Conservation (phyloP, 2,888 invertebrate genomes). For the Lasioglossum morio region DNA sequence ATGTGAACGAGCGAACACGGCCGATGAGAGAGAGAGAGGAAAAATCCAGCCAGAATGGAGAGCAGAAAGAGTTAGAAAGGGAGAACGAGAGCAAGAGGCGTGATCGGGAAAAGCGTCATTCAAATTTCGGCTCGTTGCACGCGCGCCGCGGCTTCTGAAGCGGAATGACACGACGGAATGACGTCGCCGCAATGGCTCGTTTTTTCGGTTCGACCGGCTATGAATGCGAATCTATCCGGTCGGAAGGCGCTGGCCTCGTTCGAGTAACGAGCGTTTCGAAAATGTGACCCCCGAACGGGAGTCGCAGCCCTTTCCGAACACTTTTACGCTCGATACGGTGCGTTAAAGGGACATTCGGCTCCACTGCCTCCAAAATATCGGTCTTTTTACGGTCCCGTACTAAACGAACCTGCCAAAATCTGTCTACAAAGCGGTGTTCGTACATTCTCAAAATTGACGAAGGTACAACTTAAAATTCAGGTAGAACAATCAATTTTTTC, state of each 20-base stretch:
- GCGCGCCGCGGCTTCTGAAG: conserved; percentile 50
- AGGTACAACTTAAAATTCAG: not conserved
- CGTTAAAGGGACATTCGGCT: conserved; percentile 30
- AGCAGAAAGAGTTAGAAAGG: not conserved
- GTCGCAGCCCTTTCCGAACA: conserved; percentile 14
- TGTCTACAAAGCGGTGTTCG: too few species aligned
- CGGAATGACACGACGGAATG: conserved; percentile 66
- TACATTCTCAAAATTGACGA: not conserved
- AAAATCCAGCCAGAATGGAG: not conserved
- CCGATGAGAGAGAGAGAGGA: not conserved
- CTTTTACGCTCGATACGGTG: conserved; percentile 14
- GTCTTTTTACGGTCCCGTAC: not conserved
- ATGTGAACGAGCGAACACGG: conserved; percentile 21
- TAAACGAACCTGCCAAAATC: not conserved
- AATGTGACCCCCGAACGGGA: conserved; percentile 1
- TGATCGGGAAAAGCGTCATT: conserved; percentile 63
- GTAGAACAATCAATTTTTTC: not conserved
- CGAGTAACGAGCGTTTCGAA: conserved; percentile 49
- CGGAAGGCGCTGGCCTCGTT: conserved; percentile 54
- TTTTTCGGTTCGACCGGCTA: conserved; percentile 31
- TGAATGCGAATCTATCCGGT: conserved; percentile 54
- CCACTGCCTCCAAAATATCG: not conserved
- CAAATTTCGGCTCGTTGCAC: conserved; percentile 64
- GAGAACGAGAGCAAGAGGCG: not conserved
- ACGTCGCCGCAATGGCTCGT: conserved; percentile 52